A percentile compares a stretch with the other conserved stretches of the same genome.
Evolutionary conservation across 2,888 invertebrate genomes (phyloP).

Genomic region (Acleris cristana): DNA sequence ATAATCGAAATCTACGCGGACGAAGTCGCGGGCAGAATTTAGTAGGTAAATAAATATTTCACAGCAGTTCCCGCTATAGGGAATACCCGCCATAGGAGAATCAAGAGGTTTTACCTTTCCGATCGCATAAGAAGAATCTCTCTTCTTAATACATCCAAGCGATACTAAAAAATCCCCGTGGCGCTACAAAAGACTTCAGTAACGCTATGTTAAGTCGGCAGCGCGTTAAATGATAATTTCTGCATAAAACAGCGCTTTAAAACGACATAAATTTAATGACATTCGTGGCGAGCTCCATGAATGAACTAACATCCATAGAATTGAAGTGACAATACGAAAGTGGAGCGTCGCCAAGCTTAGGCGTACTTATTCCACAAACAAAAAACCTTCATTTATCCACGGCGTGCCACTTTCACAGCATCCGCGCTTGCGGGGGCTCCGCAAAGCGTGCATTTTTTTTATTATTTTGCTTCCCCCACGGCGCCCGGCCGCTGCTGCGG

Average conservation of each 20-base stretch:
- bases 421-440: constrained; percentile 77
- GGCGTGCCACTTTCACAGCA: constrained; percentile 82
- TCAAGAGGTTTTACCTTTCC: no score
- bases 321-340: constrained; percentile 77
- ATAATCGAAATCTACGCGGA: no score
- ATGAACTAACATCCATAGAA: constrained; percentile 78
- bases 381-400: constrained; percentile 82
- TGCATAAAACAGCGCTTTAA: constrained; percentile 51
- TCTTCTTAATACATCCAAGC: background rate
- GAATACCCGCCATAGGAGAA: no score
- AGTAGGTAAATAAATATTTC: no score
- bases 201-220: constrained; percentile 32
- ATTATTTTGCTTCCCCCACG: constrained; percentile 71
- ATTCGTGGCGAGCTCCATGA: constrained; percentile 57
- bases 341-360: constrained; percentile 76
- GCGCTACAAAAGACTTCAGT: constrained; percentile 18
- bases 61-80: no score
- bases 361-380: constrained; percentile 74
- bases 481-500: constrained; percentile 59
- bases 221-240: constrained; percentile 47
- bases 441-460: constrained; percentile 76
- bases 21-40: no score
- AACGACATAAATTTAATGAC: constrained; percentile 68
- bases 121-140: no score
- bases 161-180: constrained; percentile 5